A percentile compares a stretch with the other conserved stretches of the same genome.
These are phyloP conservation scores for Bombus confusus DNA, from an alignment of 1,140 invertebrate species.

Conservation along the genomic window DNA sequence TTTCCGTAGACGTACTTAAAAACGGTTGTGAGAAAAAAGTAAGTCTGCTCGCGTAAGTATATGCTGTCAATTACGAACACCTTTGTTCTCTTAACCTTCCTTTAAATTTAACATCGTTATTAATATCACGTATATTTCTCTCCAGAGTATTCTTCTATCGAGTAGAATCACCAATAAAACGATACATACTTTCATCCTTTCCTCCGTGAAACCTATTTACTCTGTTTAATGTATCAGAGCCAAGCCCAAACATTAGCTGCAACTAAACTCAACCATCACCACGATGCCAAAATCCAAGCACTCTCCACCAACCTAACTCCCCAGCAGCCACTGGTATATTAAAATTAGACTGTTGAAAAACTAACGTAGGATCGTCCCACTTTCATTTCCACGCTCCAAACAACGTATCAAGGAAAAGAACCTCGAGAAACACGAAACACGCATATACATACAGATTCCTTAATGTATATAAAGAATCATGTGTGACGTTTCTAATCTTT, in stretches of 20 bases:
- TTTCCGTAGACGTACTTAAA: background rate
- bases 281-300: background rate
- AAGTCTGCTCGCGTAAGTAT: conserved; percentile 2
- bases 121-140: too few relatives aligned
- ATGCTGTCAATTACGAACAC: background rate
- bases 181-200: too few relatives aligned
- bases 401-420: background rate
- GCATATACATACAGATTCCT: background rate
- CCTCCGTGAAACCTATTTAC: background rate
- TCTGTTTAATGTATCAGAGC: background rate
- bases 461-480: conserved; percentile 19
- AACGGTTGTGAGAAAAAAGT: background rate
- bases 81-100: too few relatives aligned
- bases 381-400: background rate
- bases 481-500: background rate
- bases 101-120: too few relatives aligned
- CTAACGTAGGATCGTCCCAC: background rate
- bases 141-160: too few relatives aligned
- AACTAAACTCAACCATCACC: background rate
- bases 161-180: too few relatives aligned
- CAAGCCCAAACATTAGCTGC: background rate
- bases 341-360: background rate
- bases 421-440: background rate
- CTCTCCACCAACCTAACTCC: background rate
- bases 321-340: background rate